Percentiles rank a stretch among this genome's conserved stretches.
These are phyloP conservation scores for Bradypodion pumilum DNA, from an alignment of 2,797 vertebrate genomes.

Conservation along the genomic window DNA sequence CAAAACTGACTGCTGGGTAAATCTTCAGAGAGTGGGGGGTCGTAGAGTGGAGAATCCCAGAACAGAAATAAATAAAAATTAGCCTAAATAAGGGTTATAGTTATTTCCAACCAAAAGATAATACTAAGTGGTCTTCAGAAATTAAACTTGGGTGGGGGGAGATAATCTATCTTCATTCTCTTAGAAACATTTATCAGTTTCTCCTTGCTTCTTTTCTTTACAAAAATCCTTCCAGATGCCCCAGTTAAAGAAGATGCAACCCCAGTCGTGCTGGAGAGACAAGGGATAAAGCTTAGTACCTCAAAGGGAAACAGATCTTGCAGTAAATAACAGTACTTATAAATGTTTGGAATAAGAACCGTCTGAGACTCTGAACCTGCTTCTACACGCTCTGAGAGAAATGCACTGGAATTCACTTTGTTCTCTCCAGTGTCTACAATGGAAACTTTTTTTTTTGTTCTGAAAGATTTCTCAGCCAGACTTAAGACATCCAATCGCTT, in stretches of 20 bases:
- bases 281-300: conserved; percentile 46
- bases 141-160: conserved; percentile 41
- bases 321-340: conserved; percentile 66
- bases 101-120: conserved; percentile 63
- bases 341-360: conserved; percentile 63
- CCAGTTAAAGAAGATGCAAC: conserved; percentile 54
- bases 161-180: conserved; percentile 51
- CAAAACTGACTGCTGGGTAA: conserved; percentile 57
- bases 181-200: conserved; percentile 56
- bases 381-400: conserved; percentile 71
- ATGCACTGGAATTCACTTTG: conserved; percentile 78
- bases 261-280: conserved; percentile 57
- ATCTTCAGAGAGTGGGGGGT: conserved; percentile 16
- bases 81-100: conserved; percentile 60
- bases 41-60: conserved; percentile 38
- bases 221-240: conserved; percentile 33
- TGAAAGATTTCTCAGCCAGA: conserved; percentile 78
- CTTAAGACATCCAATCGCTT: conserved; percentile 80
- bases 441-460: conserved; percentile 79
- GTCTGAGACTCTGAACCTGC: conserved; percentile 76
- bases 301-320: conserved; percentile 60
- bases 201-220: conserved; percentile 45
- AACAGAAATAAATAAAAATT: conserved; percentile 51
- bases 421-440: conserved; percentile 75
- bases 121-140: conserved; percentile 55